These are phyloP conservation scores for Holotrichia oblita DNA, from an alignment of 1,140 invertebrate genomes.

Conservation along the genomic window DNA sequence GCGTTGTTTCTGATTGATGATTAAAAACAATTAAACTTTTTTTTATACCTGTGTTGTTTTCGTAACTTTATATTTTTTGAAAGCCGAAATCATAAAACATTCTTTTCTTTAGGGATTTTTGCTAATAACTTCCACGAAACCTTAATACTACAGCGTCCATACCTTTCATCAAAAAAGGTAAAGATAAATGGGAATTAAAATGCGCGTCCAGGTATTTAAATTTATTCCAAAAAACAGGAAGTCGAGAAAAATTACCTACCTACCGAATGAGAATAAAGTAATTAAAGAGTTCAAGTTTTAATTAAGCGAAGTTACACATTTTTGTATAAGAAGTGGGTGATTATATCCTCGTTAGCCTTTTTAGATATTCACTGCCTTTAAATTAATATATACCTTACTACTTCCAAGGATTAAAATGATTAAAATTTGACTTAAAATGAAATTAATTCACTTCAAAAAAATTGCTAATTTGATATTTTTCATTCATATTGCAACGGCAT, in stretches of 20 bases:
- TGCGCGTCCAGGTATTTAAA: neutral
- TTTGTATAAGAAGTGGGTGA: constrained; percentile 33
- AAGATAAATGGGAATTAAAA: neutral
- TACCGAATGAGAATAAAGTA: constrained; percentile 7
- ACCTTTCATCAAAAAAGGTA: no score
- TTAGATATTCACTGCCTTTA: neutral
- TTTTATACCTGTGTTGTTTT: no score
- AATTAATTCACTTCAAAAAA: neutral
- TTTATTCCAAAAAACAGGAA: neutral
- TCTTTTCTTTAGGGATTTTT: no score
- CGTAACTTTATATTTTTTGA: no score
- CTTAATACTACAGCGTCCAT: no score
- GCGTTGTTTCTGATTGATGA: no score
- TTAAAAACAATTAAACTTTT: no score
- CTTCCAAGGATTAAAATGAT: constrained; percentile 9
- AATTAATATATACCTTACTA: constrained; percentile 10
- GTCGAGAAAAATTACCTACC: neutral
- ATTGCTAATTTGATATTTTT: neutral
- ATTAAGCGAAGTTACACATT: constrained; percentile 28
- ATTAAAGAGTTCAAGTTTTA: constrained; percentile 23
- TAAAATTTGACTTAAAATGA: constrained; percentile 16
- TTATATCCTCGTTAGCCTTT: constrained; percentile 25
- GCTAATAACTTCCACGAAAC: no score
- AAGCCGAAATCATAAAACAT: no score
- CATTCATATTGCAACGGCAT: neutral